Conservation (phyloP, 1,140 invertebrate genomes). For the Drosophila jambulina region DNA sequence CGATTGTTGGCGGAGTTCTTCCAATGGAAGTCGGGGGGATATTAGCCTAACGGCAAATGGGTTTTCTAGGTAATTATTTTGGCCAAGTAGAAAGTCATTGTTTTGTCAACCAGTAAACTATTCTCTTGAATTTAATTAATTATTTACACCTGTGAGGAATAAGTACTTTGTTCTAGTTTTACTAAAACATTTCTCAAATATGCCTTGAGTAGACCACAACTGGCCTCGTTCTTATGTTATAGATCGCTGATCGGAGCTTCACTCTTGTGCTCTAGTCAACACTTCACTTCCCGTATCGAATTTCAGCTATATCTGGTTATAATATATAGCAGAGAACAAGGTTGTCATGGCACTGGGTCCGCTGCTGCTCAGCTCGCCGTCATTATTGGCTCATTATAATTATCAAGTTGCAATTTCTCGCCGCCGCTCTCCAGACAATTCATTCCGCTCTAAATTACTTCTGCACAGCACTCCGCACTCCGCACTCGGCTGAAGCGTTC, state of each 20-base stretch:
- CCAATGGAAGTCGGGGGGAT: constrained; percentile 3
- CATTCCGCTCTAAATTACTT: constrained; percentile 73
- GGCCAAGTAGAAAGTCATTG: not conserved
- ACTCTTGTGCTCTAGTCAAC: constrained; percentile 8
- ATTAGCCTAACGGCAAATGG: not conserved
- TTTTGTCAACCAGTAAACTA: not conserved
- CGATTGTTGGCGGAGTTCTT: constrained; percentile 2
- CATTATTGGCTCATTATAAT: constrained; percentile 75
- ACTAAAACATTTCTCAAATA: not conserved
- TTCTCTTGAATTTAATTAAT: not conserved
- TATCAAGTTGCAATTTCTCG: constrained; percentile 59
- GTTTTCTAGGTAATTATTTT: not conserved
- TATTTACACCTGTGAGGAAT: not conserved
- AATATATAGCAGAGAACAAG: constrained; percentile 45
- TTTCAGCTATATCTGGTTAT: constrained; percentile 33
- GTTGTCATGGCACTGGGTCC: constrained; percentile 45
- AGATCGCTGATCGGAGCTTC: constrained; percentile 19
- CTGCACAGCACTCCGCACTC: constrained; percentile 11
- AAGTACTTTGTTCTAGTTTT: too few relatives aligned
- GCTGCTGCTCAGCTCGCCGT: constrained; percentile 31
- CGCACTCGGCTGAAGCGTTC: constrained; percentile 37
- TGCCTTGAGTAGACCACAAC: constrained; percentile 1
- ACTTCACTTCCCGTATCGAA: constrained; percentile 33
- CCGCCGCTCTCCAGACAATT: constrained; percentile 54
- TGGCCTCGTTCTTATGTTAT: constrained; percentile 26